These are phyloP conservation scores for Rhogogaster chlorosoma DNA, from an alignment of 2,888 invertebrate species.

Conservation along the genomic window DNA sequence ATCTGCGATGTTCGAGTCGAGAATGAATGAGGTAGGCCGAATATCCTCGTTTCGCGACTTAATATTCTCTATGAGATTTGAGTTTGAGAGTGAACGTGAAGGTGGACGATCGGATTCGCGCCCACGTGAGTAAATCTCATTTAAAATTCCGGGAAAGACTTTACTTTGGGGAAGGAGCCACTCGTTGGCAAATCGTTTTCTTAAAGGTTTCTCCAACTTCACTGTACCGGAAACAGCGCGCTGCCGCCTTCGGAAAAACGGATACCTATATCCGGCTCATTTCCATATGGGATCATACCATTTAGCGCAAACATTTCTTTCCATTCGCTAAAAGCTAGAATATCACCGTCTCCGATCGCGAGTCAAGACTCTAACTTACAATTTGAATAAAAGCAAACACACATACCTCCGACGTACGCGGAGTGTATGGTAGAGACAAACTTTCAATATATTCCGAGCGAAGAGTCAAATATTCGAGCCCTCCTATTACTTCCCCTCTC, in stretches of 20 bases:
- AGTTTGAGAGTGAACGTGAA: background rate
- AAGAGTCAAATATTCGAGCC: slow-evolving; percentile 33
- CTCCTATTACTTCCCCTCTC: slow-evolving; percentile 18
- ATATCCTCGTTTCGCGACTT: slow-evolving; percentile 12
- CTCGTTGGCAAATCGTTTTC: slow-evolving; percentile 14
- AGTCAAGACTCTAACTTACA: slow-evolving; percentile 73
- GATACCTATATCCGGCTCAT: slow-evolving; percentile 61
- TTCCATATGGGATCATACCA: slow-evolving; percentile 76
- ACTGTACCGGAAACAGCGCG: background rate
- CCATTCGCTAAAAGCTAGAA: slow-evolving; percentile 70
- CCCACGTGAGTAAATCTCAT: slow-evolving; percentile 39
- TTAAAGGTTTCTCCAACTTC: slow-evolving; percentile 32
- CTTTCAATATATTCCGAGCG: slow-evolving; percentile 49
- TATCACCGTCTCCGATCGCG: slow-evolving; percentile 37
- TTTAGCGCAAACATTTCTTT: slow-evolving; percentile 75
- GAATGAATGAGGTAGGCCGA: background rate
- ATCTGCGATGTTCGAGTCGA: background rate
- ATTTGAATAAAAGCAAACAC: slow-evolving; percentile 78
- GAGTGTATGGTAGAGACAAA: slow-evolving; percentile 28
- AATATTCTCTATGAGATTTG: background rate
- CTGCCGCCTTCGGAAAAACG: background rate
- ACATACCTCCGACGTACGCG: slow-evolving; percentile 63
- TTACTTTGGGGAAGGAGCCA: slow-evolving; percentile 28
- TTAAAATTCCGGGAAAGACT: slow-evolving; percentile 32
- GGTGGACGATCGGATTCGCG: background rate